These are phyloP conservation scores for Lasaia peninsularis DNA, from an alignment of 1,140 invertebrate species.

Conservation along the genomic window DNA sequence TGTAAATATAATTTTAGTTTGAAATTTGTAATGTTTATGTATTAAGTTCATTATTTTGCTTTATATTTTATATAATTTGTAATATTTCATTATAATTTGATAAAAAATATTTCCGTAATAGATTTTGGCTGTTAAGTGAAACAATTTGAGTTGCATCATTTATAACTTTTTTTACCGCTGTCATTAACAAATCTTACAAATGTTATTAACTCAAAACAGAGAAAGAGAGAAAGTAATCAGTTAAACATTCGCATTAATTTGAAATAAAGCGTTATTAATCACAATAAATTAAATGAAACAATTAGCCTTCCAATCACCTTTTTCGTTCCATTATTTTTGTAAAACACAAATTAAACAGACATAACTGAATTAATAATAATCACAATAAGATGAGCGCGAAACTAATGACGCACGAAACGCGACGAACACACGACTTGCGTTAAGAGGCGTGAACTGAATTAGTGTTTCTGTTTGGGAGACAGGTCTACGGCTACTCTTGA, in stretches of 20 bases:
- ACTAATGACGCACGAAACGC: constrained; percentile 18
- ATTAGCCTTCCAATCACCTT: constrained; percentile 43
- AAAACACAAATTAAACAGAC: constrained; percentile 15
- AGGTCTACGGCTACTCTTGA: constrained; percentile 44
- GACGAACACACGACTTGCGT: constrained; percentile 28
- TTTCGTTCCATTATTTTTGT: constrained; percentile 50
- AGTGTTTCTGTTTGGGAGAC: constrained; percentile 37
- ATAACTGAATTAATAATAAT: constrained; percentile 12
- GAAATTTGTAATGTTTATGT: no score
- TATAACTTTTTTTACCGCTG: no score
- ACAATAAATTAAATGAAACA: constrained; percentile 15
- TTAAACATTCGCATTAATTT: background rate
- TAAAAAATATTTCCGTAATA: no score
- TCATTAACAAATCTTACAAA: no score
- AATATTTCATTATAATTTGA: no score
- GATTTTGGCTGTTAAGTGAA: no score
- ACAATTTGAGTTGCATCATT: no score
- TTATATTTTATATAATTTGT: no score
- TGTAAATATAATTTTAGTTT: no score
- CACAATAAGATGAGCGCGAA: constrained; percentile 12
- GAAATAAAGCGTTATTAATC: background rate
- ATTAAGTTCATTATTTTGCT: no score
- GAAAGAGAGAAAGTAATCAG: no score
- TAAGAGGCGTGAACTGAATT: constrained; percentile 42
- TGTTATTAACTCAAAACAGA: no score